Evolutionary conservation across 1,140 invertebrate species (phyloP).

Genomic region (Anoplolepis gracilipes): DNA sequence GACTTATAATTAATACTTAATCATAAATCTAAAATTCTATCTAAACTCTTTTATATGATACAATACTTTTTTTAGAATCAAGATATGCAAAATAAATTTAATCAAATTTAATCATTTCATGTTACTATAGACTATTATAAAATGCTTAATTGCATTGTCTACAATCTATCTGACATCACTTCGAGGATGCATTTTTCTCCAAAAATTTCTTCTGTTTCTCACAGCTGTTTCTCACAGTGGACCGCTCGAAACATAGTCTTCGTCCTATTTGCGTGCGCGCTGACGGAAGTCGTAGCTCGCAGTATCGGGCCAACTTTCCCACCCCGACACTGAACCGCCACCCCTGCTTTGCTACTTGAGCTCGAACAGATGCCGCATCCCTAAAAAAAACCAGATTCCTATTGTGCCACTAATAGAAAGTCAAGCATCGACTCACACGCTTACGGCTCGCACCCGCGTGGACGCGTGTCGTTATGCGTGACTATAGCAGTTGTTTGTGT

Average conservation of each 20-base stretch:
- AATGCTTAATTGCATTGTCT: not conserved
- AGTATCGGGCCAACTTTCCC: conserved; percentile 58
- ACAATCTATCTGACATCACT: not conserved
- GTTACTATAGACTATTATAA: not conserved
- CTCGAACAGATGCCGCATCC: conserved; percentile 83
- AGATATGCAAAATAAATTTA: not conserved
- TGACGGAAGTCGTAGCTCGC: conserved; percentile 78
- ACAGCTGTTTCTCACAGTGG: conserved; percentile 50
- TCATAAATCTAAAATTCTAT: not conserved
- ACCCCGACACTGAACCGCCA: conserved; percentile 56
- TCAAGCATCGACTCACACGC: conserved; percentile 76
- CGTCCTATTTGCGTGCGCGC: conserved; percentile 30
- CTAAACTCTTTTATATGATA: not conserved
- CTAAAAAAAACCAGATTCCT: conserved; percentile 75
- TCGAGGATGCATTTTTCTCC: conserved; percentile 16
- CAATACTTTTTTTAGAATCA: not conserved
- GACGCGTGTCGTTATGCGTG: conserved; percentile 15
- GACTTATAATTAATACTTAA: no score
- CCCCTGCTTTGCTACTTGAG: conserved; percentile 81
- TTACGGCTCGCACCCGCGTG: not conserved
- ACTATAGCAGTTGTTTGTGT: conserved; percentile 25
- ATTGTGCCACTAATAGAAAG: conserved; percentile 84
- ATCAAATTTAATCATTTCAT: not conserved
- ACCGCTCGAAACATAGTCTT: conserved; percentile 19
- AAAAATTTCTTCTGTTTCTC: conserved; percentile 5